Evolutionary conservation across 37 sponge, comb jelly and placozoan species (phyloP).

Genomic region (Spongilla lacustris): DNA sequence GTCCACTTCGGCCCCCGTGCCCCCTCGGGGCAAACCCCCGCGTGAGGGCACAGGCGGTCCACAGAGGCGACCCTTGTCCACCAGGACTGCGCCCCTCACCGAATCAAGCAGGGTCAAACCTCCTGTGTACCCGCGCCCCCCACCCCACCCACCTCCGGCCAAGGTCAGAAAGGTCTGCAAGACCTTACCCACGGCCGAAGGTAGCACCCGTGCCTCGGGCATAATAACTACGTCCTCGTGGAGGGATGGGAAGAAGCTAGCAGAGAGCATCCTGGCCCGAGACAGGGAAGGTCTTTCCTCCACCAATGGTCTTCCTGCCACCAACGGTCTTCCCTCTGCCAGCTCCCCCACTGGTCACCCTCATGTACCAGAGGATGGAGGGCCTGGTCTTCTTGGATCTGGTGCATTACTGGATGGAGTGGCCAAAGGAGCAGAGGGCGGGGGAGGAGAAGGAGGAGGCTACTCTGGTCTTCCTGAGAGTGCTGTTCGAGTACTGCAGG

Average conservation of each 20-base stretch:
- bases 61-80: background rate
- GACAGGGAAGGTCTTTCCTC: background rate
- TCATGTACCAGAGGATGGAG: background rate
- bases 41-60: background rate
- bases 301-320: background rate
- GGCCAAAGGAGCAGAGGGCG: background rate
- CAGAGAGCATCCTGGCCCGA: slow-evolving; percentile 26
- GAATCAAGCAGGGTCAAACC: background rate
- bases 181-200: background rate
- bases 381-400: background rate
- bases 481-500: background rate
- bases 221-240: slow-evolving; percentile 64
- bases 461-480: background rate
- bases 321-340: no score
- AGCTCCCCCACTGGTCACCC: no score
- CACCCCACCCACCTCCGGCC: background rate
- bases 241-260: slow-evolving; percentile 59
- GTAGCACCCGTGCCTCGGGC: background rate
- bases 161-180: background rate
- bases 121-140: background rate
- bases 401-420: background rate
- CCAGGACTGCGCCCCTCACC: background rate
- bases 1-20: background rate
- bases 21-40: background rate
- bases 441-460: background rate